Evolutionary conservation across 1,140 invertebrate species (phyloP).

Genomic region (Stegodyphus mimosarum): DNA sequence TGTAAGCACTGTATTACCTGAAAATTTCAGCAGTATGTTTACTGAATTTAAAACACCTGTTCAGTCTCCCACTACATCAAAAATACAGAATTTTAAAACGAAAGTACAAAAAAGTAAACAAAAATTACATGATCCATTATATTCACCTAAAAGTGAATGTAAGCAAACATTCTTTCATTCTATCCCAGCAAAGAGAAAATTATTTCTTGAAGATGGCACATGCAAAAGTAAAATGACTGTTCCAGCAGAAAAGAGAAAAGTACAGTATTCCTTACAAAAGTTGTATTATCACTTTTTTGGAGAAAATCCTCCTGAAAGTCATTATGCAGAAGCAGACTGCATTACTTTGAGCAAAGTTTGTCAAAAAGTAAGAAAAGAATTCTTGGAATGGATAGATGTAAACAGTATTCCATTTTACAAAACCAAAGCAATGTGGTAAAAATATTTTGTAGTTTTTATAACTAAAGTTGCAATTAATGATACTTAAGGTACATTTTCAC

Average conservation of each 20-base stretch:
- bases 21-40: neutral
- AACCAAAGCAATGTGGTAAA: constrained; percentile 48
- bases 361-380: constrained; percentile 52
- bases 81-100: neutral
- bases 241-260: neutral
- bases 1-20: neutral
- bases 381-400: constrained; percentile 63
- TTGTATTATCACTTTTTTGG: constrained; percentile 48
- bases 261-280: constrained; percentile 37
- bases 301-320: constrained; percentile 18
- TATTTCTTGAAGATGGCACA: neutral
- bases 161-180: neutral
- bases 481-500: too few relatives aligned
- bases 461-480: neutral
- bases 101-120: neutral
- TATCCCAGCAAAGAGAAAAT: neutral
- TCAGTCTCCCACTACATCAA: neutral
- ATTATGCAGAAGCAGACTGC: constrained; percentile 56
- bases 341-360: constrained; percentile 44
- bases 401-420: constrained; percentile 25
- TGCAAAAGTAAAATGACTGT: neutral
- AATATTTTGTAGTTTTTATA: neutral
- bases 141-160: constrained; percentile 10
- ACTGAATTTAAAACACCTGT: neutral
- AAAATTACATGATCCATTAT: neutral